phyloP scores from a whole-genome alignment of 2,888 invertebrate genomes.

The Metellina segmentata region DNA sequence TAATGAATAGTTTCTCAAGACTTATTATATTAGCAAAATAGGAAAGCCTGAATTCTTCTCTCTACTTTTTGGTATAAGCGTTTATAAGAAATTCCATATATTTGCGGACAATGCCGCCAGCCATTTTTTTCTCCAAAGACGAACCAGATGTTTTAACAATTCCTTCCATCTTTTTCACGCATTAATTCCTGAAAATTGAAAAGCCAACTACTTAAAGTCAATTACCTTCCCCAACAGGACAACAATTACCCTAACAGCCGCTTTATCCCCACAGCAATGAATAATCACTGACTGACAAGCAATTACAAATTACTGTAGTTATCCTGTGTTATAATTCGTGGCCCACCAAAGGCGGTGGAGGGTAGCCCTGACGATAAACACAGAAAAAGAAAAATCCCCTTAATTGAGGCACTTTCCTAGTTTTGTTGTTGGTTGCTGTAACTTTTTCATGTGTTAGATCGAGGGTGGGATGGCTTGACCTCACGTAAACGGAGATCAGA shows the following conservation, averaged over 20 bases:
- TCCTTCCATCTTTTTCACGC: background rate
- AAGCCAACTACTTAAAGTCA: constrained; percentile 43
- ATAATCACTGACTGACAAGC: constrained; percentile 51
- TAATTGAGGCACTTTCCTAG: constrained; percentile 29
- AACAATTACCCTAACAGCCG: constrained; percentile 46
- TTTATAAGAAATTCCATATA: too few relatives aligned
- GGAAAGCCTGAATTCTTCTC: too few relatives aligned
- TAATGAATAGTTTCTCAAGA: too few relatives aligned
- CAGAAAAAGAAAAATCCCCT: background rate
- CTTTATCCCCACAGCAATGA: constrained; percentile 25
- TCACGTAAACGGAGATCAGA: constrained; percentile 70
- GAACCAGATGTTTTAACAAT: background rate
- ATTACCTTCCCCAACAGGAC: constrained; percentile 36
- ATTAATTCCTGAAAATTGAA: constrained; percentile 44
- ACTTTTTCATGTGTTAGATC: constrained; percentile 20
- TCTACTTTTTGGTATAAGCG: too few relatives aligned
- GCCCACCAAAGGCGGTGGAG: constrained; percentile 61
- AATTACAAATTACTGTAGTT: constrained; percentile 55
- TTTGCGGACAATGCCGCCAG: background rate
- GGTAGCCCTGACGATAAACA: constrained; percentile 24
- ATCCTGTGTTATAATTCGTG: constrained; percentile 52
- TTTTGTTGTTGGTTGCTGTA: constrained; percentile 20
- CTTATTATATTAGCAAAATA: too few relatives aligned
- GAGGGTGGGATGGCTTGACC: constrained; percentile 64
- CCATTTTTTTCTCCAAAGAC: background rate